These are phyloP conservation scores for Bugulina stolonifera DNA, from an alignment of 2,888 invertebrate species.

Conservation along the genomic window DNA sequence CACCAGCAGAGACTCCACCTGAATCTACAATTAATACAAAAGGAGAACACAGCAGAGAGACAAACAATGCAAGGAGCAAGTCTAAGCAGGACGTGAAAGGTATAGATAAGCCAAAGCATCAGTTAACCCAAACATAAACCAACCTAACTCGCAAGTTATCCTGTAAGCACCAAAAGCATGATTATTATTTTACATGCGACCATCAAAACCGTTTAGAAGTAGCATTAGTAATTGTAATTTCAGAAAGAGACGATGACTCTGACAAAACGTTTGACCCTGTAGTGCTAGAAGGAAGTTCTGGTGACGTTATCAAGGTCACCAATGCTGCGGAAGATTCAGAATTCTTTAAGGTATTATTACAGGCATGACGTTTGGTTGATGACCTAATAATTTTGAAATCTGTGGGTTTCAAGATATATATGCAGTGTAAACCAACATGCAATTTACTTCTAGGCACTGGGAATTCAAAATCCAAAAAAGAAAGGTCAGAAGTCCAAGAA, in stretches of 20 bases:
- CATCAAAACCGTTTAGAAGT: not conserved
- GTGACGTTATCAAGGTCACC: constrained; percentile 2
- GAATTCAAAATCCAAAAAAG: not conserved
- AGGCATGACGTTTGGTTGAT: too few relatives aligned
- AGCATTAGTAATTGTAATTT: too few relatives aligned
- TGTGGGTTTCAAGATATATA: too few relatives aligned
- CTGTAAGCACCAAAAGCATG: not conserved
- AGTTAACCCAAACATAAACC: not conserved
- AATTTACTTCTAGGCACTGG: not conserved
- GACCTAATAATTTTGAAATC: too few relatives aligned
- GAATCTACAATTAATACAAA: not conserved
- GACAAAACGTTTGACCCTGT: not conserved
- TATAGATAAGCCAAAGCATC: not conserved
- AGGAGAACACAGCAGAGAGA: not conserved
- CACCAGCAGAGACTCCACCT: not conserved
- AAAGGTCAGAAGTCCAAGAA: not conserved
- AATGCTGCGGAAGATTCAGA: not conserved
- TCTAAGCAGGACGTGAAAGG: not conserved
- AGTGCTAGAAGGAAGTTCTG: constrained; percentile 13
- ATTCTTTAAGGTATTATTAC: constrained; percentile 8
- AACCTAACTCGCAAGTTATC: too few relatives aligned
- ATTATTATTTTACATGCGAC: not conserved
- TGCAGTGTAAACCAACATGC: too few relatives aligned
- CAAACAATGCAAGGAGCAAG: too few relatives aligned
- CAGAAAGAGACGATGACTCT: not conserved